Base-by-base conservation (phyloP, 2,797 vertebrate species). In the Jordanella pulchra region DNA sequence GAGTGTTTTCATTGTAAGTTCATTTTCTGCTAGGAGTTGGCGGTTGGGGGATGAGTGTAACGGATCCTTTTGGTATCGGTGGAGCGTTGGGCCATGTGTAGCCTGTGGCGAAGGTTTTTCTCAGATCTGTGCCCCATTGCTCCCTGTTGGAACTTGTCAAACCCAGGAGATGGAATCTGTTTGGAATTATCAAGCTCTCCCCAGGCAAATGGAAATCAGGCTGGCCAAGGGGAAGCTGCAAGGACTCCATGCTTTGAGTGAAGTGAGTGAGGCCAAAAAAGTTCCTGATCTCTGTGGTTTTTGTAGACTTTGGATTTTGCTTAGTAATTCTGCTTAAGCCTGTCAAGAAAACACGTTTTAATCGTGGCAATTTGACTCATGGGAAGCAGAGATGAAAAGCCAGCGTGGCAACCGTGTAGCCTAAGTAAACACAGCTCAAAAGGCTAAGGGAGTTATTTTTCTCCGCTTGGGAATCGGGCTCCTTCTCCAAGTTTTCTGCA, bases 101-200 rank as follows among this genome's bases (percentile, higher is more conserved):
- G 92, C 92, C 90, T 70, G 81, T 91, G 90, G 92, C 86, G 2
- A 87, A 84, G 83, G 78, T 87, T 94, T 63, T 84, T 93, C 75
- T 71, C 75, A 91, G 88, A 85, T 87, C 86, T 67, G 72, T 86
- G 84, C 85, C 86, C 85, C 83, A 83, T 89, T 77, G 53, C 75
- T 91, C 90, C 84, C 79, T 90, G 91, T 93, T 91, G 87, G 86
- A 91, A 94, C 93, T 91, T 71, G 93, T 85, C 84, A 87, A 78
- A 81, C 78, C 76, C 84, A 65, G 80, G 89, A 91, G 86, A 89
- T 7, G 35, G 85, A 84, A 89, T 91, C 93, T 93, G 91, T 89
- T 89, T 72, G 86, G 87, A 90, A 91, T 92, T 90, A 93, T 84
- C 63, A 73, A 84, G 73, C 65, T 75, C 77, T 91, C 88, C 89